Evolutionary conservation across 2,888 invertebrate genomes (phyloP), one percentile per base, ranked within the genome.

Genomic region (Cybosia mesomella): DNA sequence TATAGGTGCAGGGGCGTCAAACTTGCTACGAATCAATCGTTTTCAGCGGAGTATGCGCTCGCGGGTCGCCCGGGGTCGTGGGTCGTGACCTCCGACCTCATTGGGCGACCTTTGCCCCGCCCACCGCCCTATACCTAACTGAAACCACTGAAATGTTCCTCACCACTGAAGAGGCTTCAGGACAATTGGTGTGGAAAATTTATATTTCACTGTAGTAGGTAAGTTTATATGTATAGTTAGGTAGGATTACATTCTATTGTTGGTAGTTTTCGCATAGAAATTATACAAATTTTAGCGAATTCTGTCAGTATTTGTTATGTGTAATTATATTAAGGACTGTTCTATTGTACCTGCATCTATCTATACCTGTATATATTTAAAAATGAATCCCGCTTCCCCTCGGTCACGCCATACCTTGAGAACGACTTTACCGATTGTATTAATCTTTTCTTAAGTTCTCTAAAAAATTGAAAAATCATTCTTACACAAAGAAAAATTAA

Each of bases 101-200:
- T 94, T 94, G 94, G 94, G 86, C 92, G 93, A 94, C 94, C 94
- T 86, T 79, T 87, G 92, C 88, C 92, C 83, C 94, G 94, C 94
- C 94, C 86, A 85, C 87, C 92, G 90, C 92, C 90, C 83, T 82
- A 39, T 49, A 66, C 60, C 54, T 64, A 9, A 72, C 85, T 87
- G 86, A 86, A 85, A 79, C 72, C 77, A 57, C 89, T 90, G 89
- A 89, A 89, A 83, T 68, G 24, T 64, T 54, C 32, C 57, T 54
- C 43, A 70, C 32, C 72, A 69, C 77, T 71, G 64, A 83, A 81
- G 58, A 86, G 84, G 81, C 72, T 81, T 76, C 85, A 87, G 86
- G 83, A 86, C 66, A 76, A 74, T 67, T n/a, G 7, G 13, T 49
- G 18, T 28, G 0, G 10, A 59, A 66, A 24, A 34, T n/a, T 43